These are phyloP conservation scores for Choreutis nemorana DNA, from an alignment of 2,888 invertebrate species.

Conservation along the genomic window DNA sequence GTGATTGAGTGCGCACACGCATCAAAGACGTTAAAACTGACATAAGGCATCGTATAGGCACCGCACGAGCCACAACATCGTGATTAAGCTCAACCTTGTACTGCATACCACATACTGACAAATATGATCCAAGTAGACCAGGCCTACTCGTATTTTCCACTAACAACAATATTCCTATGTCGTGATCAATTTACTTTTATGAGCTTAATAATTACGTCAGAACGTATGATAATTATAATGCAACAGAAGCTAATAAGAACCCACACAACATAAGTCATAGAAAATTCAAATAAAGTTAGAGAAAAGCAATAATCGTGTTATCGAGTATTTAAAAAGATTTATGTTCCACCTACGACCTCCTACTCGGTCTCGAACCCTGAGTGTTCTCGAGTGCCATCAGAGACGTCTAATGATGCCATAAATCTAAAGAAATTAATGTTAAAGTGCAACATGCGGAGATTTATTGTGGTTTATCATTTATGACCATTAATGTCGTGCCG, in stretches of 20 bases:
- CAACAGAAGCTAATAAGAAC: too few species aligned
- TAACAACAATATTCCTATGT: too few species aligned
- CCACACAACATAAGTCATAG: slow-evolving; percentile 5
- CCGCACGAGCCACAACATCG: too few species aligned
- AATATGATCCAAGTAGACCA: too few species aligned
- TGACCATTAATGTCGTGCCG: too few species aligned
- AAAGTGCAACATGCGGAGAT: slow-evolving; percentile 14
- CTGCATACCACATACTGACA: too few species aligned
- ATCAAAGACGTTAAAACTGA: slow-evolving; percentile 9
- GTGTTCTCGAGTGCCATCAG: slow-evolving; percentile 11
- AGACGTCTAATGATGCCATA: slow-evolving; percentile 21
- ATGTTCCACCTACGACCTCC: slow-evolving; percentile 19
- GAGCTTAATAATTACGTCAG: too few species aligned
- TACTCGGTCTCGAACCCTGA: slow-evolving; percentile 19
- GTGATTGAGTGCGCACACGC: slow-evolving; percentile 21
- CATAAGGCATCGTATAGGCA: neutral
- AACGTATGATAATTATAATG: too few species aligned
- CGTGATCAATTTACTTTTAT: too few species aligned
- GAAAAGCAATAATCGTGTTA: slow-evolving; percentile 4
- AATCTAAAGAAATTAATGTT: slow-evolving; percentile 18
- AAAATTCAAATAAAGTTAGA: slow-evolving; percentile 9
- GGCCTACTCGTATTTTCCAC: too few species aligned
- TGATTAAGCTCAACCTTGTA: too few species aligned
- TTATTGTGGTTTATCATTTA: slow-evolving; percentile 8
- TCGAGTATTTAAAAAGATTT: slow-evolving; percentile 5